Evolutionary conservation across 2,113 vertebrate genomes (phyloP).

Genomic region (Callorhinus ursinus): DNA sequence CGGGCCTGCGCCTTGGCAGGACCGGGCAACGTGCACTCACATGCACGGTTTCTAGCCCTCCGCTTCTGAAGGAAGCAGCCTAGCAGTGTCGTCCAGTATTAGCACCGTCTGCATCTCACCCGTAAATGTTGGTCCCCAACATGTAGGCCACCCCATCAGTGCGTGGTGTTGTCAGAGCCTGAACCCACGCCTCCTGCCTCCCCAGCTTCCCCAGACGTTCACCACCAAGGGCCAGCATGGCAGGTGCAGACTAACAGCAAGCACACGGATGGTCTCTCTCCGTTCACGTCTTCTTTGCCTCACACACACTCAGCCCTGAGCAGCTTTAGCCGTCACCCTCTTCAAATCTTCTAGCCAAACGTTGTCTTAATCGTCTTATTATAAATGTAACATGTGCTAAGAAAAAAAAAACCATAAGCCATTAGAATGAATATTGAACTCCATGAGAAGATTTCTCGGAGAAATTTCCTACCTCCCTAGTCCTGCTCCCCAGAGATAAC

Average conservation of each 20-base stretch:
- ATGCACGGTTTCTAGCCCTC: accelerated
- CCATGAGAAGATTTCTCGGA: not conserved
- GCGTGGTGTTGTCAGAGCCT: not conserved
- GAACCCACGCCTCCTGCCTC: not conserved
- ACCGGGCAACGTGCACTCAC: accelerated
- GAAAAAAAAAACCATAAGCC: not conserved
- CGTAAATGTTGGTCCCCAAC: not conserved
- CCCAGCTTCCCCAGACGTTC: no score
- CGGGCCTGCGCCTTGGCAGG: accelerated
- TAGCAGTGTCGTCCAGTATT: accelerated
- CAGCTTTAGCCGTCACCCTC: not conserved
- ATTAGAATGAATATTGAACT: not conserved
- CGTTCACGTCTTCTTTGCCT: not conserved
- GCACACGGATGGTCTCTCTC: not conserved
- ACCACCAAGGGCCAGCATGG: not conserved
- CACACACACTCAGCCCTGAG: not conserved
- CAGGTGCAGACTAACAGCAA: not conserved
- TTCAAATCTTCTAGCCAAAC: not conserved
- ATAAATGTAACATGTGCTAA: not conserved
- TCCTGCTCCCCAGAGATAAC: accelerated
- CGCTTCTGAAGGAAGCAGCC: accelerated
- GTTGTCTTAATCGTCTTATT: not conserved
- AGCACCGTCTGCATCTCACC: not conserved
- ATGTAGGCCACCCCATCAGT: not conserved
- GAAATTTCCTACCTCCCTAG: not conserved